Evolutionary conservation across 2,797 vertebrate genomes (phyloP), one percentile per base, ranked within the genome.

Genomic region (Leptoclinus maculatus): DNA sequence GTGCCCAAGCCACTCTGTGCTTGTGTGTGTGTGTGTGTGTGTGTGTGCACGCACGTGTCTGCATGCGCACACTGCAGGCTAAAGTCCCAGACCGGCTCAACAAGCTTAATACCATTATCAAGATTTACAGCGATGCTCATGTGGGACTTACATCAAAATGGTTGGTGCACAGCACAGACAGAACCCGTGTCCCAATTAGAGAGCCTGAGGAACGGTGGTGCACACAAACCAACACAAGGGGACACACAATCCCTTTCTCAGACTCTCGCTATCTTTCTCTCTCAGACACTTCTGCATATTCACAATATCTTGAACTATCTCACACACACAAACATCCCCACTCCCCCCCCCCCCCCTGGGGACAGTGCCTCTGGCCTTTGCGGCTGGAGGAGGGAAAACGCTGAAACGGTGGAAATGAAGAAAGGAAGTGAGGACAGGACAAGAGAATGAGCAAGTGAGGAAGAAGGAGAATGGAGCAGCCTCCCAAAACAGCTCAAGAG

Each of bases 71-170:
- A 74, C 59, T 82, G 82, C 74, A 74, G 83, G 81, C 79, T 78
- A 57, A 78, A 85, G 83, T 88, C 87, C 78, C 89, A 83, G 87
- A 83, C 82, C 73, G 58, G 76, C 89, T 88, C 78, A 68, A 91
- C 87, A 87, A 90, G 86, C 87, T 90, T 92, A 88, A 91, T 88
- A 89, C 89, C 88, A 90, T 92, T 93, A 95, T 92, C 90, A 92
- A 94, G 93, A 95, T 94, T 93, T 94, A 93, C 90, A 91, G 90
- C 64, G 9, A 92, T 83, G 91, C 89, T 92, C 91, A 92, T 90
- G 86, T 87, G 90, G 90, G 89, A 92, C 89, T 87, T 88, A 78
- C 83, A 90, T 92, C 88, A 91, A 92, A 93, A 91, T 91, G 89
- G 89, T 87, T 85, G 83, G 86, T 88, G 85, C 72, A 83, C 74